These are phyloP conservation scores for Serranus cabrilla DNA, from an alignment of 2,797 vertebrate species.

Conservation along the genomic window DNA sequence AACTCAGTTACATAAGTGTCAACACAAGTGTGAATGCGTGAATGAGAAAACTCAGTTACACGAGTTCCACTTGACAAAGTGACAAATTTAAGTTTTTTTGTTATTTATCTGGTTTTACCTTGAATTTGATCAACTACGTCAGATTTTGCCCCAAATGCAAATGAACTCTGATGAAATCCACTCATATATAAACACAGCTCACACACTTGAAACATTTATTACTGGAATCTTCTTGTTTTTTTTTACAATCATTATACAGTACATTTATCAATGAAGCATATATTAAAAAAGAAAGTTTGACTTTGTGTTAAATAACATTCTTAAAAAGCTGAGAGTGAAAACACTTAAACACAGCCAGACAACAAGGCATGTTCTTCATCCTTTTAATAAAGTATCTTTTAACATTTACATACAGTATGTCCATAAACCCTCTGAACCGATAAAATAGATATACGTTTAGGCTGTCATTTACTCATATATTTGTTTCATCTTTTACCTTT, in stretches of 20 bases:
- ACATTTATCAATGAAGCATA: slow-evolving; percentile 67
- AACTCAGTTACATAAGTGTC: slow-evolving; percentile 20
- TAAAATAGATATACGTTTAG: slow-evolving; percentile 69
- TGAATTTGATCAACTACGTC: neutral
- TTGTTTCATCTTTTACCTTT: slow-evolving; percentile 21
- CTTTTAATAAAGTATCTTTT: slow-evolving; percentile 66
- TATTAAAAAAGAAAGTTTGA: slow-evolving; percentile 64
- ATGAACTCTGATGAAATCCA: slow-evolving; percentile 18
- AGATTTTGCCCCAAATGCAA: slow-evolving; percentile 8
- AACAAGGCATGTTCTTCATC: slow-evolving; percentile 58
- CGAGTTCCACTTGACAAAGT: neutral
- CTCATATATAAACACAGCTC: slow-evolving; percentile 9
- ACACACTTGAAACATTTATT: slow-evolving; percentile 77
- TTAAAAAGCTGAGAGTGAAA: slow-evolving; percentile 76
- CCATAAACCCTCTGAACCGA: slow-evolving; percentile 63
- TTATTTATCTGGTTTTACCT: neutral
- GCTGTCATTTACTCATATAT: slow-evolving; percentile 36
- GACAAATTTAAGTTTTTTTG: neutral
- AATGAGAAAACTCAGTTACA: slow-evolving; percentile 1
- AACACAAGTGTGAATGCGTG: slow-evolving; percentile 31
- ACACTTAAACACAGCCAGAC: slow-evolving; percentile 57
- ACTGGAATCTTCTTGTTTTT: slow-evolving; percentile 16
- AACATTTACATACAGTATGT: slow-evolving; percentile 60
- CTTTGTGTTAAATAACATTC: slow-evolving; percentile 72
- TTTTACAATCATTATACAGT: slow-evolving; percentile 70